Evolutionary conservation across 2,888 invertebrate genomes (phyloP).

Genomic region (Pseudococcus viburni): DNA sequence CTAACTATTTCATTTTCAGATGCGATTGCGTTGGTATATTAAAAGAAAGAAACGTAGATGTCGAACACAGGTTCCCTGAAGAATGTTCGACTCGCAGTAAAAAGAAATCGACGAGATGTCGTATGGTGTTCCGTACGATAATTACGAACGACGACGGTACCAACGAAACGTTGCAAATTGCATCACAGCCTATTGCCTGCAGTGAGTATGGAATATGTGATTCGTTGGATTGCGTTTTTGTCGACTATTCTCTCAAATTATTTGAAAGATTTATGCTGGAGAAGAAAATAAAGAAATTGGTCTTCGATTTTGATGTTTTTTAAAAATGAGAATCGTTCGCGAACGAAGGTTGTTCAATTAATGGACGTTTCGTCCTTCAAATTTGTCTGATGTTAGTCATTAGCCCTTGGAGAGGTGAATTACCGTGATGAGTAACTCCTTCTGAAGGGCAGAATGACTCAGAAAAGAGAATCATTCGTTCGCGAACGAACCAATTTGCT

Average conservation of each 20-base stretch:
- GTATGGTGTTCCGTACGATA: conserved; percentile 93
- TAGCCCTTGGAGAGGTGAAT: no score
- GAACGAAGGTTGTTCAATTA: no score
- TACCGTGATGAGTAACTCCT: no score
- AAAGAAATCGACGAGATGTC: conserved; percentile 94
- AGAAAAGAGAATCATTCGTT: neutral
- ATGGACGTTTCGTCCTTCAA: no score
- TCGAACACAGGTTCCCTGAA: conserved; percentile 91
- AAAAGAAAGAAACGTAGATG: conserved; percentile 96
- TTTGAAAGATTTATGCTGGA: no score
- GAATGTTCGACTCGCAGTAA: conserved; percentile 83
- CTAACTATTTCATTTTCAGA: conserved; percentile 70
- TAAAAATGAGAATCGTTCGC: no score
- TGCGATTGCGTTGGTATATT: conserved; percentile 98
- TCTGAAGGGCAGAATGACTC: no score
- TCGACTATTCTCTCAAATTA: neutral
- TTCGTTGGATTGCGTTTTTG: neutral
- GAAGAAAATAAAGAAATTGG: no score
- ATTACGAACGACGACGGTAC: conserved; percentile 84
- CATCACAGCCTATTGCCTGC: conserved; percentile 92
- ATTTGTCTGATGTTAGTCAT: no score
- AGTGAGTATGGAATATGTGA: conserved; percentile 77
- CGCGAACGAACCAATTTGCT: no score
- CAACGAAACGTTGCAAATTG: conserved; percentile 87
- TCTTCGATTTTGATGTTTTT: no score